Evolutionary conservation across 92 coral and sea anemone genomes (phyloP).

Genomic region (Porites lobata): DNA sequence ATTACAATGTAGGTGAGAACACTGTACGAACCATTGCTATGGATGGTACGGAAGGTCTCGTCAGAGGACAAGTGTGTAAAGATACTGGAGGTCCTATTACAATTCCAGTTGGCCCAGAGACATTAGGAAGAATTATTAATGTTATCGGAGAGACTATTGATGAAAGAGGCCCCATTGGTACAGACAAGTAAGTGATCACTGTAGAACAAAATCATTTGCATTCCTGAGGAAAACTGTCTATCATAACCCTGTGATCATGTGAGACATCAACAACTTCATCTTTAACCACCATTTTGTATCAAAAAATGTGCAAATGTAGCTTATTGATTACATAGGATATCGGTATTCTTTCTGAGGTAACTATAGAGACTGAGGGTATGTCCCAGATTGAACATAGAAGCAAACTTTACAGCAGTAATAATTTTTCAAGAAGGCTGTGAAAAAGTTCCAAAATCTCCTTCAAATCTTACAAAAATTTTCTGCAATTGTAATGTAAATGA

Average conservation of each 20-base stretch:
- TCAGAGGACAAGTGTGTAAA: constrained; percentile 92
- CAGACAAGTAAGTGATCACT: constrained; percentile 83
- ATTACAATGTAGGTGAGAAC: constrained; percentile 81
- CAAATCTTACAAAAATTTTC: neutral
- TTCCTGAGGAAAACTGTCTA: too few relatives aligned
- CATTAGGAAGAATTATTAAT: constrained; percentile 96
- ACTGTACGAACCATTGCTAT: constrained; percentile 99
- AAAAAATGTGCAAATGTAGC: too few relatives aligned
- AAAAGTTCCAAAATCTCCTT: neutral
- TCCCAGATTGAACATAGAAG: too few relatives aligned
- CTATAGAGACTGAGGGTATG: too few relatives aligned
- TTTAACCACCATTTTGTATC: too few relatives aligned
- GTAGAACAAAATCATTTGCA: too few relatives aligned
- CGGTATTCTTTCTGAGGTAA: too few relatives aligned
- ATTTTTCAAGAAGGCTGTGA: neutral
- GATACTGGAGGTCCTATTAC: constrained; percentile 98
- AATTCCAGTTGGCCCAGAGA: constrained; percentile 99
- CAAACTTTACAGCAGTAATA: too few relatives aligned
- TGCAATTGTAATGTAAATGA: too few relatives aligned
- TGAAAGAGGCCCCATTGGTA: constrained; percentile 96
- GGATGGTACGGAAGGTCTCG: constrained; percentile 99
- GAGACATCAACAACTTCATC: too few relatives aligned
- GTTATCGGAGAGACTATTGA: constrained; percentile 98
- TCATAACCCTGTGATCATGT: too few relatives aligned
- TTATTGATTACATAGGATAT: too few relatives aligned